Evolutionary conservation across 1,140 invertebrate species (phyloP), one percentile per base, ranked within the genome.

Genomic region (Lepeophtheirus salmonis): DNA sequence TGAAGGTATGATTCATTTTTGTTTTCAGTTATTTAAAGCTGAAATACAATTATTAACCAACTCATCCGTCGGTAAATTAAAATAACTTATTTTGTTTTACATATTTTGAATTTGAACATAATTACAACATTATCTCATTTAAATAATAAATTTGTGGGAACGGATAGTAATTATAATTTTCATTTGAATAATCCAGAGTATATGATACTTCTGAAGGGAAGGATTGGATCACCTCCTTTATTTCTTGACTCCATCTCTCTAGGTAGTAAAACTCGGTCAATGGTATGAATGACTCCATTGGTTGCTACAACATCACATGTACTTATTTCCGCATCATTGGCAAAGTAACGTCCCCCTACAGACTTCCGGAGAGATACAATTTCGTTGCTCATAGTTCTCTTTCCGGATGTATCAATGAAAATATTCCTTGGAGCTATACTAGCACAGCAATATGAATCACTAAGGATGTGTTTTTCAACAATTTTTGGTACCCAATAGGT

Each of bases 391-490:
- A 52, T 4, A 16, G 55, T 30, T 25, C 22, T 26, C 23, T 30
- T 24, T n/a, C 22, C 26, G 12, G 55, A 57, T 17, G 10, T 25
- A 25, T 57, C 55, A 16, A 57, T 24, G 26, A 57, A 57, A 14
- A 30, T 24, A 14, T 24, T 26, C 3, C 16, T 30, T 30, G 16
- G 22, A 21, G 26, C 13, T n/a, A 57, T 57, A 23, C 55, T 41
- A 4, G 22, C 26, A 25, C 55, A 57, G 26, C 55, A 57, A 12
- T 24, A 17, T 16, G 26, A 26, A n/a, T 57, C 74, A 67, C 70
- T 71, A 18, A 78, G 63, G 21, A 78, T 69, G 64, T 78, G 76
- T 20, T 70, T 68, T 63, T 72, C 73, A 24, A 78, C 64, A 14
- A 78, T 61, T 54, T 67, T 54, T 55, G 68, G 65, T 24, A 75